Base-by-base conservation (phyloP, 2,797 vertebrate genomes). In the Lepidocolaptes lacrymiger region DNA sequence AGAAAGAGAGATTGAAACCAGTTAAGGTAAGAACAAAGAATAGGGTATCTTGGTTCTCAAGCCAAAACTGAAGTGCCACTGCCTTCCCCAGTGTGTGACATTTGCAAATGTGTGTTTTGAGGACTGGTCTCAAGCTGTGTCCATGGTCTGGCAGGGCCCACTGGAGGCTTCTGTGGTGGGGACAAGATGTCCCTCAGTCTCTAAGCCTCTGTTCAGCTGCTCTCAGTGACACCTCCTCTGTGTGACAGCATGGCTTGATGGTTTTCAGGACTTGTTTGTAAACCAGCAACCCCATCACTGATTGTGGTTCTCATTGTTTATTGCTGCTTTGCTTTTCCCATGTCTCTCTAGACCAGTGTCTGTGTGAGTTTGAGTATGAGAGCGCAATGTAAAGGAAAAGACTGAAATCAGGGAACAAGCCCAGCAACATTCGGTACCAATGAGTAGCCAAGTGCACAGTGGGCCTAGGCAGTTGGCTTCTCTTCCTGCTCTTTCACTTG, bases 361-460 rank as follows among this genome's bases (percentile, higher is more conserved):
- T 19, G 16, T 12, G 10, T 46, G 68, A 19, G 10, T 64, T 52
- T 85, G 41, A n/a, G 27, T 30, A 22, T 54, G 28, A 43, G 72
- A 52, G 8, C 21, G 44, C 46, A 49, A 27, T 23, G 22, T 23
- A 14, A 93, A 72, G 46, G 32, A 49, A 44, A 64, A 61, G 16
- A 22, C 54, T 72, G 44, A 82, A 56, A 24, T 69, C 6, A 23
- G 9, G 16, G 44, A 78, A 14, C 36, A 77, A 67, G 48, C 15
- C 14, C 37, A 71, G 37, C 58, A 74, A 14, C 2, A 2, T 0
- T 6, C 14, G n/a, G 23, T 46, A 7, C n/a, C 23, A 2, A 24
- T 44, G 34, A 36, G 28, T 74, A 64, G 10, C 26, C 34, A n/a
- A 51, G 14, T 43, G 26, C 28, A 28, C 30, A 16, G 27, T 4